phyloP scores from a whole-genome alignment of 2,888 invertebrate species.

The Eurytoma adleriae region DNA sequence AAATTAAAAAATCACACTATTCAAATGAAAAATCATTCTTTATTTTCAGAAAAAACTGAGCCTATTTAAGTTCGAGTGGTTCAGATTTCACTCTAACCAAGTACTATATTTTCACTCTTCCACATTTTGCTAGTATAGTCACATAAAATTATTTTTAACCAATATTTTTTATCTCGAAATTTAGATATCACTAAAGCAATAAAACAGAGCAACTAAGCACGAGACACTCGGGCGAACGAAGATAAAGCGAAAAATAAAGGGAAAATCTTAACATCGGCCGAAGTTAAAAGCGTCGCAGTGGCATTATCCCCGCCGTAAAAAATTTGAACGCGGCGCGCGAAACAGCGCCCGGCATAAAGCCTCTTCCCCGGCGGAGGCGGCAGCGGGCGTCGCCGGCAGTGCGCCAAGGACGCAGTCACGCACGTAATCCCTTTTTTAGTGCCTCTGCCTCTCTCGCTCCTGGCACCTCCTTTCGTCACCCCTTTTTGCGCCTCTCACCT shows the following conservation, averaged over 20 bases:
- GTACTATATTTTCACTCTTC: no score
- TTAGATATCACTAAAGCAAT: no score
- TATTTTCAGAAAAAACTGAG: no score
- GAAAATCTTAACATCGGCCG: slow-evolving; percentile 9
- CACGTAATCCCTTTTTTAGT: slow-evolving; percentile 45
- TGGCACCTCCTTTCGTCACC: slow-evolving; percentile 25
- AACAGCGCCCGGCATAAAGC: slow-evolving; percentile 29
- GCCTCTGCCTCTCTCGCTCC: not conserved
- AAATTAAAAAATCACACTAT: no score
- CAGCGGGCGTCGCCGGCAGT: not conserved
- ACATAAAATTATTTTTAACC: no score
- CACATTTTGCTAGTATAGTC: no score
- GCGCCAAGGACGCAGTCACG: slow-evolving; percentile 45
- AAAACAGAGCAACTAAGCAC: no score
- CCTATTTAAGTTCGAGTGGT: no score
- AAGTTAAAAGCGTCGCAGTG: not conserved
- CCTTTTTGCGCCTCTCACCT: slow-evolving; percentile 1
- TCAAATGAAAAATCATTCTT: no score
- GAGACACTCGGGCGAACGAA: slow-evolving; percentile 2
- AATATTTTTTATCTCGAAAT: no score
- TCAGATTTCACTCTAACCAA: no score
- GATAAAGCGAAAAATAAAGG: slow-evolving; percentile 25
- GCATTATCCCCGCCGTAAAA: slow-evolving; percentile 40
- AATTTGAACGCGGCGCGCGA: slow-evolving; percentile 31
- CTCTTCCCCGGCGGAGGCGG: no score